Percentiles rank a stretch among this genome's conserved stretches.
Conservation (phyloP, 2,113 vertebrate species). For the Hyperoodon ampullatus region DNA sequence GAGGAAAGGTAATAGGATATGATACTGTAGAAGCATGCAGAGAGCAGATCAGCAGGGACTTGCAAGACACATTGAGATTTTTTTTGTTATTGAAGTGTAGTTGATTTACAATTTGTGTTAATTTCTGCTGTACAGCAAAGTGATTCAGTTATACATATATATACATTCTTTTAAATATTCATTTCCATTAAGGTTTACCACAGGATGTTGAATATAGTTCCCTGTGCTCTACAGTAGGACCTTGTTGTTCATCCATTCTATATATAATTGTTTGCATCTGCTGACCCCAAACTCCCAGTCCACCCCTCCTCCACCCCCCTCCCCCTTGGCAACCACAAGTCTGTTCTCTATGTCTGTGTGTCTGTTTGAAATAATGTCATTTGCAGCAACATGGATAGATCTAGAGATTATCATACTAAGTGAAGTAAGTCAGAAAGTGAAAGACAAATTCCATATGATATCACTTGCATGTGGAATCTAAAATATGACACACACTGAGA, state of each 20-base stretch:
- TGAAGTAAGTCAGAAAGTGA: background rate
- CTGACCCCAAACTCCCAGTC: background rate
- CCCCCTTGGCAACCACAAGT: background rate
- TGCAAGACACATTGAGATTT: rapidly evolving
- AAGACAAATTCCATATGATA: background rate
- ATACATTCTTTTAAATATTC: background rate
- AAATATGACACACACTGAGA: background rate
- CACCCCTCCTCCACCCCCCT: background rate
- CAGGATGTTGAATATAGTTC: background rate
- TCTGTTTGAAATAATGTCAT: background rate
- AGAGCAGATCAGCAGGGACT: background rate
- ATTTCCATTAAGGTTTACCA: background rate
- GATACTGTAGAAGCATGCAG: rapidly evolving
- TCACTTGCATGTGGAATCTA: background rate
- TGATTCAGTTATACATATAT: background rate
- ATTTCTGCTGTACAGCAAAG: background rate
- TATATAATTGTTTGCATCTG: background rate
- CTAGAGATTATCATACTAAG: background rate
- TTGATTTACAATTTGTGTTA: background rate
- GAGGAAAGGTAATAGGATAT: background rate
- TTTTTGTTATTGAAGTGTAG: background rate
- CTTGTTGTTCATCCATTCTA: background rate
- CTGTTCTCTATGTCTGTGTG: background rate
- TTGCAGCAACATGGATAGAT: background rate
- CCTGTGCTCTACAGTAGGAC: background rate